phyloP scores from a whole-genome alignment of 1,140 invertebrate genomes.

The Aleiodes sp. region DNA sequence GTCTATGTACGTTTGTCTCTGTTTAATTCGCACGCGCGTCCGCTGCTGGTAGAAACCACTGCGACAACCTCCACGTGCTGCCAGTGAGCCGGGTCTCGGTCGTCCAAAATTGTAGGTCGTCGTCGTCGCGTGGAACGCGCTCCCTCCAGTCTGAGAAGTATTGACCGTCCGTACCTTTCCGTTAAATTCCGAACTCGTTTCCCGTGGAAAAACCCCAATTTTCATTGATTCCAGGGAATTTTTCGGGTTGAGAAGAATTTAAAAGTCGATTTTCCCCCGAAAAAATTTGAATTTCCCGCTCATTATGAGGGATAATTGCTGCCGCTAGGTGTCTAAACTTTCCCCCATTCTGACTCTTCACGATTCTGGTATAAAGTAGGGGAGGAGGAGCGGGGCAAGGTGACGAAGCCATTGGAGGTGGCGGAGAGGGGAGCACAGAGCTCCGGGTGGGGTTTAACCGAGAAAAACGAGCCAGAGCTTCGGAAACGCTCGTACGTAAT shows the following conservation, averaged over 20 bases:
- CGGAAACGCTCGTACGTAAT: constrained; percentile 19
- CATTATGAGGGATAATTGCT: neutral
- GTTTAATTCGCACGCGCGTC: constrained; percentile 47
- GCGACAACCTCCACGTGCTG: constrained; percentile 62
- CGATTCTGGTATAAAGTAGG: neutral
- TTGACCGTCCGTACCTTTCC: neutral
- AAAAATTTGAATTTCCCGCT: neutral
- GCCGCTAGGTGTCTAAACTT: neutral
- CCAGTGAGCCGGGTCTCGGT: constrained; percentile 43
- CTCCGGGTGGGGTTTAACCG: neutral
- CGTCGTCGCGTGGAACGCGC: constrained; percentile 40
- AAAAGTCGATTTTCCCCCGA: neutral
- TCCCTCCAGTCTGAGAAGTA: neutral
- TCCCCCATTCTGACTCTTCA: neutral
- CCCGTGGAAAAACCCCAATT: neutral
- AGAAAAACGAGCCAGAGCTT: constrained; percentile 38
- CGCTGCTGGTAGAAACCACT: constrained; percentile 49
- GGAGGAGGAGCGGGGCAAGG: neutral
- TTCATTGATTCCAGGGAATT: neutral
- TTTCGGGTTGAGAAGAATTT: neutral
- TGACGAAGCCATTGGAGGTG: neutral
- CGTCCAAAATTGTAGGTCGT: constrained; percentile 63
- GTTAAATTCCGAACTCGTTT: neutral
- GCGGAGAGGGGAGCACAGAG: constrained; percentile 32
- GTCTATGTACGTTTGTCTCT: constrained; percentile 23